These are phyloP conservation scores for Sciurus niger DNA, from an alignment of 2,113 vertebrate genomes.

Conservation along the genomic window DNA sequence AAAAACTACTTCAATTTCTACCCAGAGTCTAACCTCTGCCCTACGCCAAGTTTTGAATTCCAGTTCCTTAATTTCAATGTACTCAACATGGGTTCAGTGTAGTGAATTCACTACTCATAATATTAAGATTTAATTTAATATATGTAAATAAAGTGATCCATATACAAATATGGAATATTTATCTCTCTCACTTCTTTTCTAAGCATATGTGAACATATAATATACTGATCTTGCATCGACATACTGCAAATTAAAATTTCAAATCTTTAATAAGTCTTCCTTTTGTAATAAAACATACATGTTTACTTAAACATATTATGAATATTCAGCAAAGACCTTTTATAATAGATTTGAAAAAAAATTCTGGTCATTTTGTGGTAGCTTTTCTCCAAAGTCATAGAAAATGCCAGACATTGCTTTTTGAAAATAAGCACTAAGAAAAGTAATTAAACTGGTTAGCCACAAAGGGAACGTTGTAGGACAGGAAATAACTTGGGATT, in stretches of 20 bases:
- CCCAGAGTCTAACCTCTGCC: conserved; percentile 65
- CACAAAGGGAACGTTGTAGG: conserved; percentile 75
- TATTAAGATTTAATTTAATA: conserved; percentile 64
- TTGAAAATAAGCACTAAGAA: conserved; percentile 78
- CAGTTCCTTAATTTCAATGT: conserved; percentile 52
- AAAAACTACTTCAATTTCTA: conserved; percentile 67
- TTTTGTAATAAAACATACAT: conserved; percentile 53
- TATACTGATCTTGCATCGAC: conserved; percentile 34
- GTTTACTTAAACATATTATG: conserved; percentile 62
- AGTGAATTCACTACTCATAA: conserved; percentile 39
- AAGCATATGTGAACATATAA: conserved; percentile 45
- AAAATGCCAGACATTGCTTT: conserved; percentile 70
- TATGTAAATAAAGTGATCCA: conserved; percentile 45
- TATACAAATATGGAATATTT: conserved; percentile 63
- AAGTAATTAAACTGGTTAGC: conserved; percentile 73
- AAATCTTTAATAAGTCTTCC: conserved; percentile 56
- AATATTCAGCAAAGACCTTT: conserved; percentile 67
- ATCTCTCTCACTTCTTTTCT: conserved; percentile 50
- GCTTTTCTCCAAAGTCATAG: conserved; percentile 66
- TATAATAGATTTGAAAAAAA: conserved; percentile 67
- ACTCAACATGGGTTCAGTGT: conserved; percentile 60
- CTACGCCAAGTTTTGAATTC: conserved; percentile 69
- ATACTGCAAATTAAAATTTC: conserved; percentile 65
- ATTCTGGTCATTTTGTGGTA: conserved; percentile 54
- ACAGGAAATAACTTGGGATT: conserved; percentile 77